phyloP scores from a whole-genome alignment of 2,888 invertebrate genomes.

The Ormyrus rosae region DNA sequence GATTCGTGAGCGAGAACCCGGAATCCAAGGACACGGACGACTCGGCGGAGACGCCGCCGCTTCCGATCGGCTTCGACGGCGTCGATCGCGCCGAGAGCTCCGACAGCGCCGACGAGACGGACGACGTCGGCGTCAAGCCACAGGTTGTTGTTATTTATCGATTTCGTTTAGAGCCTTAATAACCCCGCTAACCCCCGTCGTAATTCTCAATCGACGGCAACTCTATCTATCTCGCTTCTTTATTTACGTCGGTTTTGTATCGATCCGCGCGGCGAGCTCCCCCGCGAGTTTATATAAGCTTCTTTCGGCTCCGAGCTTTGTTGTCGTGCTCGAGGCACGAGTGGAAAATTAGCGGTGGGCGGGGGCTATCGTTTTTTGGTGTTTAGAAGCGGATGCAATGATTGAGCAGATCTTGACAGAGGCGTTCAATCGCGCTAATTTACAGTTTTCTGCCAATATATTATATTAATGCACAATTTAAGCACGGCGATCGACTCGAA shows the following conservation, averaged over 20 bases:
- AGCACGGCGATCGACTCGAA: no score
- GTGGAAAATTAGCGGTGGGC: no score
- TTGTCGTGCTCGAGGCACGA: no score
- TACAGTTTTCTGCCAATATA: no score
- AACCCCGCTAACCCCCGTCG: background rate
- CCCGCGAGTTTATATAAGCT: no score
- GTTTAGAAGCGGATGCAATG: no score
- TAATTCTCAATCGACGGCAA: no score
- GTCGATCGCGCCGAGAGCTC: slow-evolving; percentile 17
- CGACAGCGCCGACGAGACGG: slow-evolving; percentile 40
- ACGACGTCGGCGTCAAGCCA: slow-evolving; percentile 45
- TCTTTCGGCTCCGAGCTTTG: no score
- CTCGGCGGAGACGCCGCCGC: slow-evolving; percentile 38
- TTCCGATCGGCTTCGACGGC: slow-evolving; percentile 45
- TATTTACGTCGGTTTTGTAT: slow-evolving; percentile 8
- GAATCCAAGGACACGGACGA: background rate
- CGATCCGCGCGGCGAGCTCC: background rate
- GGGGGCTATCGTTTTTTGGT: no score
- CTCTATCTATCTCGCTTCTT: background rate
- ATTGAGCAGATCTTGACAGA: no score
- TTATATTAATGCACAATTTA: no score
- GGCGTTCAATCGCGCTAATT: no score
- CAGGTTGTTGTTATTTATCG: slow-evolving; percentile 50
- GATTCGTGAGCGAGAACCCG: slow-evolving; percentile 15
- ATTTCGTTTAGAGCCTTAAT: slow-evolving; percentile 1